A percentile compares a stretch with the other conserved stretches of the same genome.
Evolutionary conservation across 2,113 vertebrate genomes (phyloP).

Genomic region (Corvus cornix): DNA sequence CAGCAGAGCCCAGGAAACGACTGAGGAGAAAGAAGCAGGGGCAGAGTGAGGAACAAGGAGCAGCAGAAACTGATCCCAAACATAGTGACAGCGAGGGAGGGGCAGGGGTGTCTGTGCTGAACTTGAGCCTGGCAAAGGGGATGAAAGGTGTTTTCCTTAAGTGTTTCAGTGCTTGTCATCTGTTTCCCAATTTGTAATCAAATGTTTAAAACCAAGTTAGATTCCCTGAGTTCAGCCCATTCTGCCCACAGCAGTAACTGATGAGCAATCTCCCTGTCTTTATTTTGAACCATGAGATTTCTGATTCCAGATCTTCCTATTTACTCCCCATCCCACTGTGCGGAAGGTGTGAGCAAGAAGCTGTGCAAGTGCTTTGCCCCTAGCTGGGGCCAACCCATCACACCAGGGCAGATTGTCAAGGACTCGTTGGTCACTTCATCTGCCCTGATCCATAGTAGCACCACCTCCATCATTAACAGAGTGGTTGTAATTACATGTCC

Average conservation of each 20-base stretch:
- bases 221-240: not conserved
- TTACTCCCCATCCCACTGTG: not conserved
- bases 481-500: accelerated
- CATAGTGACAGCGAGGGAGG: accelerated
- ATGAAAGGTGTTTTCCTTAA: not conserved
- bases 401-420: not conserved
- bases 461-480: not conserved
- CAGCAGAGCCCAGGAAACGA: not conserved
- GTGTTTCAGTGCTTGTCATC: not conserved
- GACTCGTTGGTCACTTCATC: accelerated
- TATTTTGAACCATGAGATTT: not conserved
- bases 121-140: not conserved
- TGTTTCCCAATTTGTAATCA: not conserved
- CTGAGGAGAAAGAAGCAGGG: not conserved
- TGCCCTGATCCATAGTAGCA: not conserved
- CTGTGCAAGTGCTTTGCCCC: accelerated
- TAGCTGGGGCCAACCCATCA: not conserved
- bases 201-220: not conserved
- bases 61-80: not conserved
- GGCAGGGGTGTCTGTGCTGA: not conserved
- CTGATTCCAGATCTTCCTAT: not conserved
- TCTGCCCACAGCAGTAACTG: not conserved
- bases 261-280: not conserved
- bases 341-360: not conserved
- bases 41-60: not conserved